Evolutionary conservation across 2,888 invertebrate species (phyloP), one percentile per base, ranked within the genome.

Genomic region (Caenorhabditis sp.): DNA sequence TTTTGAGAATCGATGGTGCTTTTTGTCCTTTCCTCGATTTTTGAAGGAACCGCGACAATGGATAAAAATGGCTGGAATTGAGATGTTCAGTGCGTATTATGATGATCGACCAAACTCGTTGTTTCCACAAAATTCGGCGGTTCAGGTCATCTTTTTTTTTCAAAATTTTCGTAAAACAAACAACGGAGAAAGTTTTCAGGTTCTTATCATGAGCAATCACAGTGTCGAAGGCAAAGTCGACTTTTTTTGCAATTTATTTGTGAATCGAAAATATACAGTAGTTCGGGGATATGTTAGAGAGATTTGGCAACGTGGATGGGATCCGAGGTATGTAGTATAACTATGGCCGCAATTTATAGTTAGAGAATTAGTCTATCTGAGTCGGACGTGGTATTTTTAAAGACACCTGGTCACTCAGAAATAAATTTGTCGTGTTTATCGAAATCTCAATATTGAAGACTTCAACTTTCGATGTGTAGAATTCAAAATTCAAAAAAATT

Each of bases 221-320:
- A 60, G 66, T 5, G 66, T 76, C 19, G 77, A 78, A 57, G 66
- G 65, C 17, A 50, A 59, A 23, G 58, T 74, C 1, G 19, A 54
- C 10, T 64, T 78, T 2, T 82, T 66, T 64, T 83, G 82, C 55
- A 77, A 79, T 49, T 66, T 83, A 5, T 71, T 68, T 50, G 43
- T 43, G 3, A 43, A 43, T 36, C 23, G 58, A 19, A 62, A 58
- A 17, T 66, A 73, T 27, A 50, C 70, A 14, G 65, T 76, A 10
- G 81, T 82, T 1, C 61, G 69, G 58, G 86, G 84, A 1, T 77
- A 71, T 50, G 62, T 81, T 6, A 72, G 85, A n/a, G 79, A 84
- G 63, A 86, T 88, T 19, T 88, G 88, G 88, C 84, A 87, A 59
- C 70, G 82, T n/a, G 84, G 77, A 3, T 88, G 88, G 88, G 88